A percentile compares a stretch with the other conserved stretches of the same genome.
Evolutionary conservation across 2,888 invertebrate genomes (phyloP).

Genomic region (Drosophila macrospina): DNA sequence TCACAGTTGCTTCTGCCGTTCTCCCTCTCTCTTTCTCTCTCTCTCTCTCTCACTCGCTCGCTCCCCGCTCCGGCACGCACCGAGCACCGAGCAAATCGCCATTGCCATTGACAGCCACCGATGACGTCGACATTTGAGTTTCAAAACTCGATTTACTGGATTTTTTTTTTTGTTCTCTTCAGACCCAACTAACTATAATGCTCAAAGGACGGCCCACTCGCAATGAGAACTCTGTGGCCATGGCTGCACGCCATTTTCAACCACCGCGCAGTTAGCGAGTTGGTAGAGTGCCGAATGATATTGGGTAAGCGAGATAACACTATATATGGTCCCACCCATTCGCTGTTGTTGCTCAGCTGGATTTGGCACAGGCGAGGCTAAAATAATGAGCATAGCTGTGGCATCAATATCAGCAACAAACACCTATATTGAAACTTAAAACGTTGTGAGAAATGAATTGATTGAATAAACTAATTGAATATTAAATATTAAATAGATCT

Average conservation of each 20-base stretch:
- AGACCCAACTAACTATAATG: constrained; percentile 31
- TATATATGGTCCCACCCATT: constrained; percentile 63
- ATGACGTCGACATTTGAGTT: constrained; percentile 59
- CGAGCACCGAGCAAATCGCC: constrained; percentile 62
- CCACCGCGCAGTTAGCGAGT: constrained; percentile 45
- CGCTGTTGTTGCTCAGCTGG: constrained; percentile 13
- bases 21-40: constrained; percentile 27
- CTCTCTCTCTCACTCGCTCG: constrained; percentile 28
- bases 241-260: constrained; percentile 77
- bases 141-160: constrained; percentile 70
- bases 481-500: too few relatives aligned
- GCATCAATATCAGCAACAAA: too few relatives aligned
- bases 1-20: constrained; percentile 26
- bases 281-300: constrained; percentile 24
- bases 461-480: neutral
- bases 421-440: neutral
- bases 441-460: neutral
- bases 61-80: constrained; percentile 39
- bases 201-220: constrained; percentile 78
- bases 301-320: constrained; percentile 43
- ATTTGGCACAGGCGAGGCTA: constrained; percentile 43
- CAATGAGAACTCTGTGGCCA: constrained; percentile 54
- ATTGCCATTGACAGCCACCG: constrained; percentile 67
- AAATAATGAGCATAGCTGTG: constrained; percentile 26
- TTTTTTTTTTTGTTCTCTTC: constrained; percentile 57